Conservation (phyloP, 2,113 vertebrate genomes). For the Fulica atra region DNA sequence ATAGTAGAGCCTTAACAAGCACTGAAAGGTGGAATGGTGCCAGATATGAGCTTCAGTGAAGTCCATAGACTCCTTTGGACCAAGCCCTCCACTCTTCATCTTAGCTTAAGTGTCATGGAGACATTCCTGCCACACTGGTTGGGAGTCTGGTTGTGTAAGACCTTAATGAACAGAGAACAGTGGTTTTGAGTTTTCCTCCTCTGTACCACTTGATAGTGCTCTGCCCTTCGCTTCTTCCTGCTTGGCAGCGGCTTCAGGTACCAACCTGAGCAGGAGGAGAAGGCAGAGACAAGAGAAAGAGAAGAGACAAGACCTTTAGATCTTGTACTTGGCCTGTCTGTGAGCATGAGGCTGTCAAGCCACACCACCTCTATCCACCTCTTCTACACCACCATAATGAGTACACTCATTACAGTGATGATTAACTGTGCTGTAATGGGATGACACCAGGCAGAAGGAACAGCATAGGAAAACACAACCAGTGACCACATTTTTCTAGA, state of each 20-base stretch:
- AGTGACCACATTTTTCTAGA: background rate
- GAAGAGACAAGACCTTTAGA: background rate
- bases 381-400: background rate
- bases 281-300: no score
- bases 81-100: background rate
- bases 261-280: background rate
- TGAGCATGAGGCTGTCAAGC: background rate
- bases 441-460: background rate
- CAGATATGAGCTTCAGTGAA: background rate
- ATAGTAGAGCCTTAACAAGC: background rate
- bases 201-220: background rate
- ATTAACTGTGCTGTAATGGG: background rate
- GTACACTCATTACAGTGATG: background rate
- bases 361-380: background rate
- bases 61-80: background rate
- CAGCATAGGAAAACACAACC: background rate
- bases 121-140: rapidly evolving
- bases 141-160: background rate
- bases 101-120: background rate
- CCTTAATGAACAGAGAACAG: background rate
- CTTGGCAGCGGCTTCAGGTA: background rate
- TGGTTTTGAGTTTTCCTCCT: background rate
- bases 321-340: background rate
- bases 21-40: background rate
- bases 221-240: background rate